phyloP scores from a whole-genome alignment of 2,113 vertebrate species.

The Agapornis roseicollis region DNA sequence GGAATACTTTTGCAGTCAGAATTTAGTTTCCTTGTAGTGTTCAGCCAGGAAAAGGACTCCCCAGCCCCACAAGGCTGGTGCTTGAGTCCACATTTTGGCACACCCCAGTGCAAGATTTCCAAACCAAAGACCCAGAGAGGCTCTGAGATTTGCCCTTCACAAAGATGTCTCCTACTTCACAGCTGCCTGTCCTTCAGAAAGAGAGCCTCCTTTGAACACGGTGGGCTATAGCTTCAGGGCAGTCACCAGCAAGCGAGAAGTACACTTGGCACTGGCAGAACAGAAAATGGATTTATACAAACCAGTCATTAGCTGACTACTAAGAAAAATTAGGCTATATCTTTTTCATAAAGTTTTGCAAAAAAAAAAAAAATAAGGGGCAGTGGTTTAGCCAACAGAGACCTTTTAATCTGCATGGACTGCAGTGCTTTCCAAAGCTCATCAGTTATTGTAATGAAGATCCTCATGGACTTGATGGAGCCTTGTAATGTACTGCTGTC shows the following conservation, averaged over 20 bases:
- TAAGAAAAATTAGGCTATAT: neutral
- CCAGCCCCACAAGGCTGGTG: neutral
- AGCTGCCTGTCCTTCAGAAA: neutral
- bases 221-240: neutral
- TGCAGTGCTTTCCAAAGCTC: neutral
- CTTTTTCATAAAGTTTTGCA: neutral
- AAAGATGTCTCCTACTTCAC: neutral
- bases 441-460: neutral
- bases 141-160: neutral
- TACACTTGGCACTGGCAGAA: neutral
- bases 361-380: fast-evolving
- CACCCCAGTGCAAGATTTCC: neutral
- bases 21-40: neutral
- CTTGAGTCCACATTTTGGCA: neutral
- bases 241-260: neutral
- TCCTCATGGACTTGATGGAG: neutral
- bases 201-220: neutral
- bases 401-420: neutral
- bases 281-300: neutral
- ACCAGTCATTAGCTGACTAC: neutral
- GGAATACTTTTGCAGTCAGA: neutral
- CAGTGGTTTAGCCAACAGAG: neutral
- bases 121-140: neutral
- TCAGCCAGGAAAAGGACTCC: neutral
- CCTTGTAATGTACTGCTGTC: neutral